Conservation (phyloP, 2,113 vertebrate genomes). For the Spheniscus mendiculus region DNA sequence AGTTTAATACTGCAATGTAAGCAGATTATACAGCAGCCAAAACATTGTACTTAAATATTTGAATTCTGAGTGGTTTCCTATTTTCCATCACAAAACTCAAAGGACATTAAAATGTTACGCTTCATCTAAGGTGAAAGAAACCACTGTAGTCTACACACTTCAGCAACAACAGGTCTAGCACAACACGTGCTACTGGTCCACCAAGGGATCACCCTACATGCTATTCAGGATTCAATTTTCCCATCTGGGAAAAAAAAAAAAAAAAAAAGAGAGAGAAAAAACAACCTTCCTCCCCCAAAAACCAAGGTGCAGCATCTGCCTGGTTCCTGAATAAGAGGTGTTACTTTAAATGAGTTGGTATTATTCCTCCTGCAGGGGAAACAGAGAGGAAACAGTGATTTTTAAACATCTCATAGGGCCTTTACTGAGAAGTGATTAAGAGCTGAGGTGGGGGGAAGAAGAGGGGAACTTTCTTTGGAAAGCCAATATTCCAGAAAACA, state of each 20-base stretch:
- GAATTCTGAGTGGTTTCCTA: background rate
- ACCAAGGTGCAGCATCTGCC: background rate
- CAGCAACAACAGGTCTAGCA: background rate
- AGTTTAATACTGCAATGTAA: background rate
- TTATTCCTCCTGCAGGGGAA: background rate
- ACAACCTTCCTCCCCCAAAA: background rate
- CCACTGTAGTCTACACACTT: background rate
- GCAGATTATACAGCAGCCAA: background rate
- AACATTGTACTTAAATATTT: background rate
- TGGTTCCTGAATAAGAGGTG: background rate
- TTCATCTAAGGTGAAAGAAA: background rate
- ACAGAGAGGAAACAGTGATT: background rate
- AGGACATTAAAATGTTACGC: background rate
- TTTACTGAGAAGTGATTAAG: background rate
- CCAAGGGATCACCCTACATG: background rate
- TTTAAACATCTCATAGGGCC: background rate
- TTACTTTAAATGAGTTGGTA: background rate
- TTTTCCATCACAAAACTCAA: background rate
- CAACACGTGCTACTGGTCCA: fast-evolving
- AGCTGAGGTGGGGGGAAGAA: background rate
- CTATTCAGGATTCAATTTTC: background rate
- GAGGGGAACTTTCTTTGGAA: background rate
- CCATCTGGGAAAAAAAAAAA: too few species aligned
- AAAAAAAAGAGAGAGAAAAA: background rate
- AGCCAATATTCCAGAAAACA: background rate